Conservation (phyloP, 2,113 vertebrate species). For the Caranx ignobilis region DNA sequence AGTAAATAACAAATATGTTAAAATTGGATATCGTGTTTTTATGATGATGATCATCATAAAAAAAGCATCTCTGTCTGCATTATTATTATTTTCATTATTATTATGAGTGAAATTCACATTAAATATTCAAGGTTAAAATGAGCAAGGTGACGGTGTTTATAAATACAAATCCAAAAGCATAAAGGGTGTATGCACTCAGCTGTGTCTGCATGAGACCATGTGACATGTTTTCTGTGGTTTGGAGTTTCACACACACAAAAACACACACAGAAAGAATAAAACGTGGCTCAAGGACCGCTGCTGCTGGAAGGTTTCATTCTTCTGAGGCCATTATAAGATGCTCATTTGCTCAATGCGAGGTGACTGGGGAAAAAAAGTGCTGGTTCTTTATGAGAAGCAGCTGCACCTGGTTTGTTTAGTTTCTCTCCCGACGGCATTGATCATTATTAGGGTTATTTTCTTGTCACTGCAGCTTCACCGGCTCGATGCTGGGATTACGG, state of each 20-base stretch:
- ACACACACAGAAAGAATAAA: neutral
- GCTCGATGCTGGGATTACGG: neutral
- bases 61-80: neutral
- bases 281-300: conserved; percentile 20
- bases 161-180: neutral
- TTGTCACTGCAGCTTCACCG: conserved; percentile 12
- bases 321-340: conserved; percentile 17
- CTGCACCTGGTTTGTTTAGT: conserved; percentile 38
- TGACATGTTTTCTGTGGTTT: neutral
- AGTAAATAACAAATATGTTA: no score
- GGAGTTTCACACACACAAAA: neutral
- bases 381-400: conserved; percentile 19
- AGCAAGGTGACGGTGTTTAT: neutral
- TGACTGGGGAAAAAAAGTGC: conserved; percentile 20
- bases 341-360: conserved; percentile 16
- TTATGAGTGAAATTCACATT: no score
- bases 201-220: neutral
- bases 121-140: no score
- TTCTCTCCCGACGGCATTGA: conserved; percentile 31
- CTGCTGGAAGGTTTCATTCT: conserved; percentile 35
- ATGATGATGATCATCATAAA: neutral
- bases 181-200: neutral
- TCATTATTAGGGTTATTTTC: conserved; percentile 48
- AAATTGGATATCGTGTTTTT: neutral
- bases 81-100: neutral